Evolutionary conservation across 2,113 vertebrate genomes (phyloP).

Genomic region (Macquaria australasica): DNA sequence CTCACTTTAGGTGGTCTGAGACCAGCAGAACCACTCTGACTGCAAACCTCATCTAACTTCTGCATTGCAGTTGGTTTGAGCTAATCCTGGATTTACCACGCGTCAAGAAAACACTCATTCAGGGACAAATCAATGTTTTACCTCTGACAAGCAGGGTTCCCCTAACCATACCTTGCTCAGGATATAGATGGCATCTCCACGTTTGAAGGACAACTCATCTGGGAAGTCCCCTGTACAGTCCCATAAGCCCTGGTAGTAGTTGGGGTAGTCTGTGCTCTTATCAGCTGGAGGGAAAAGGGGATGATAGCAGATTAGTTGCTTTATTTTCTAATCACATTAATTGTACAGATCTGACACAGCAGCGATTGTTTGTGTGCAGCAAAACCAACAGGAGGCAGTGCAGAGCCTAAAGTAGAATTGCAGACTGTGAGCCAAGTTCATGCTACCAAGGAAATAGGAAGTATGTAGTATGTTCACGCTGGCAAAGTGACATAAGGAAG

Average conservation of each 20-base stretch:
- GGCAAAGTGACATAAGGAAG: neutral
- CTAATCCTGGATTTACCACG: neutral
- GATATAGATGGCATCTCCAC: conserved; percentile 96
- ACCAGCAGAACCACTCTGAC: conserved; percentile 30
- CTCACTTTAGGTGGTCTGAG: conserved; percentile 71
- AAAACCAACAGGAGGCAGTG: conserved; percentile 76
- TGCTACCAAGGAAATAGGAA: neutral
- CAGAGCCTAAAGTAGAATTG: conserved; percentile 47
- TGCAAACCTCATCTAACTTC: conserved; percentile 37
- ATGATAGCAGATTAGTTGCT: neutral
- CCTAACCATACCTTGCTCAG: conserved; percentile 92
- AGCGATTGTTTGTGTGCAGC: neutral
- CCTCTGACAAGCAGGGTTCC: neutral
- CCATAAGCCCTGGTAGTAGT: conserved; percentile 96
- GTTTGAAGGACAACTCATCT: conserved; percentile 95
- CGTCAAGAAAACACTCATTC: conserved; percentile 5
- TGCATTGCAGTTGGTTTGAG: conserved; percentile 25
- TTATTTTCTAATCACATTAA: conserved; percentile 15
- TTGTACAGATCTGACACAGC: neutral
- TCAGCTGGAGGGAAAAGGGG: conserved; percentile 75
- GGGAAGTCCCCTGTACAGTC: conserved; percentile 89
- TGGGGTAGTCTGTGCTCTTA: conserved; percentile 91
- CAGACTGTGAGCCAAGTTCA: conserved; percentile 26
- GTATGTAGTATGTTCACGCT: neutral
- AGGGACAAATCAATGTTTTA: conserved; percentile 19